These are phyloP conservation scores for Dasyornis broadbenti DNA, from an alignment of 2,113 vertebrate genomes.

Conservation along the genomic window DNA sequence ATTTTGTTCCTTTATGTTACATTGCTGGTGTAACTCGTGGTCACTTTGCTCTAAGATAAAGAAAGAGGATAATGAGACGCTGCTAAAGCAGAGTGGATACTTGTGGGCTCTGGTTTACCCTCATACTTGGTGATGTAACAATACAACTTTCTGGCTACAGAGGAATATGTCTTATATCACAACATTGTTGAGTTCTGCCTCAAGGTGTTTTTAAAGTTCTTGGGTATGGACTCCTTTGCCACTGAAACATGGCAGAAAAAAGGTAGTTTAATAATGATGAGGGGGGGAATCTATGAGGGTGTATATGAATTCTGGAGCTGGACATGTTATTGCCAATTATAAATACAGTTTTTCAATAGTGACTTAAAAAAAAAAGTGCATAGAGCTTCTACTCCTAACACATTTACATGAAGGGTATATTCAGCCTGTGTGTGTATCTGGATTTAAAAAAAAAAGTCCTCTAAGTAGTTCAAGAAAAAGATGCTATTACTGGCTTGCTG, in stretches of 20 bases:
- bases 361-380: background rate
- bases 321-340: background rate
- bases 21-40: background rate
- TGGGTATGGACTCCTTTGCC: background rate
- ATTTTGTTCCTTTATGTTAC: background rate
- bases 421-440: background rate
- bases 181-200: background rate
- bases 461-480: conserved; percentile 28
- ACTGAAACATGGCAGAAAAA: background rate
- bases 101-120: background rate
- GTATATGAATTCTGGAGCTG: background rate
- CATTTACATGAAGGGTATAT: background rate
- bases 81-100: background rate
- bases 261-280: background rate
- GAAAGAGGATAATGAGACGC: background rate
- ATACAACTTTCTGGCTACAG: background rate
- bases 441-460: background rate
- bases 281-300: background rate
- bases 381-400: background rate
- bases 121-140: background rate
- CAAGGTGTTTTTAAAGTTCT: background rate
- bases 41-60: background rate
- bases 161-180: background rate
- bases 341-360: background rate
- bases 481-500: conserved; percentile 31